Percentiles rank a stretch among this genome's conserved stretches.
These are phyloP conservation scores for Conchocele bisecta DNA, from an alignment of 2,888 invertebrate species.

Conservation along the genomic window DNA sequence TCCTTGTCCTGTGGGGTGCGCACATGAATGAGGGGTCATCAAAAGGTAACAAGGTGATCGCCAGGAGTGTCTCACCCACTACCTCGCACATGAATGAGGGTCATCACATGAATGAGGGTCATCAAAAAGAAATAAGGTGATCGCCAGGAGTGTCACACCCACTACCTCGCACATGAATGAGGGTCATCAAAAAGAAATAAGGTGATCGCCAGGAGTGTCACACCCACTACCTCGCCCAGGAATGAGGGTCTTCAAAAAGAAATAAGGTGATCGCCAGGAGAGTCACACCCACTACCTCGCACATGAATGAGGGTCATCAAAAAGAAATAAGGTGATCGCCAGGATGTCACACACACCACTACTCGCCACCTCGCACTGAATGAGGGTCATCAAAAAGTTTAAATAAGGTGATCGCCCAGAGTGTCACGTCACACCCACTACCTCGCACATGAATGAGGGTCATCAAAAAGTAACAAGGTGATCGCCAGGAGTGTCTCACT, in stretches of 20 bases:
- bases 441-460: not conserved
- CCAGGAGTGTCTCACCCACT: not conserved
- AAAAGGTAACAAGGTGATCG: not conserved
- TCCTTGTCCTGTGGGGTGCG: conserved; percentile 65
- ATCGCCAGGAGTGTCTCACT: conserved; percentile 28
- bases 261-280: no score
- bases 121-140: not conserved
- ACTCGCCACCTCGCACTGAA: no score
- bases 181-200: not conserved
- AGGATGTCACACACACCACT: no score
- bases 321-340: no score
- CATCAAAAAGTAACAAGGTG: not conserved
- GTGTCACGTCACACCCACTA: not conserved
- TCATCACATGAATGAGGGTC: not conserved
- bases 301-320: no score
- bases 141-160: not conserved
- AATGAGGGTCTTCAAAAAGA: no score
- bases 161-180: not conserved
- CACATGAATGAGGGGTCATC: not conserved
- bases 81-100: not conserved
- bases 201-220: not conserved
- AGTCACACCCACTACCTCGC: no score
- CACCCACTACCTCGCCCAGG: not conserved
- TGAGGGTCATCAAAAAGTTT: not conserved
- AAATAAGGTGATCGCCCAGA: not conserved